These are phyloP conservation scores for Leucopsar rothschildi DNA, from an alignment of 2,113 vertebrate species.

Conservation along the genomic window DNA sequence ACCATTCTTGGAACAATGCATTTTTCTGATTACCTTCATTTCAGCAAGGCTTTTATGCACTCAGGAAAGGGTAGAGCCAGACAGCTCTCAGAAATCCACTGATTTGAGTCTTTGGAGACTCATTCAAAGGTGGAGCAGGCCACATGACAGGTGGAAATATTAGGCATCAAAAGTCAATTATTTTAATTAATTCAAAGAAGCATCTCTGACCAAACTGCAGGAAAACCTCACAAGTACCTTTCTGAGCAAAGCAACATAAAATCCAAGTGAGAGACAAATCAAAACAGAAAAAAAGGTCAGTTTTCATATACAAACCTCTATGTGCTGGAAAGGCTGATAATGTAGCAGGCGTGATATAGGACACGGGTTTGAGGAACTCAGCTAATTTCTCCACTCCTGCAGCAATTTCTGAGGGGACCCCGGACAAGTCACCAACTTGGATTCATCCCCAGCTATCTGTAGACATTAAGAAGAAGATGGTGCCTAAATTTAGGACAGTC, in stretches of 20 bases:
- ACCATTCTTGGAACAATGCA: not conserved
- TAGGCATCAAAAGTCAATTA: not conserved
- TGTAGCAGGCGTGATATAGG: rapidly evolving
- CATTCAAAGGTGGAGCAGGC: not conserved
- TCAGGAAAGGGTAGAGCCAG: not conserved
- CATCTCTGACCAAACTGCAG: not conserved
- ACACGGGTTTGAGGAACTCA: not conserved
- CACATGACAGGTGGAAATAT: not conserved
- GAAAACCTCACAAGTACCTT: not conserved
- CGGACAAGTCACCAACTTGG: not conserved
- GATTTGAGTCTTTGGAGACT: not conserved
- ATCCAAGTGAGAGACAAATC: not conserved
- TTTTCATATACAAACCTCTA: not conserved
- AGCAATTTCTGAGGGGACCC: not conserved
- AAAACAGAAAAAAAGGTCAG: not conserved
- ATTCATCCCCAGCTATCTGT: not conserved
- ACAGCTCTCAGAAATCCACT: not conserved
- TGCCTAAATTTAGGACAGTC: not conserved
- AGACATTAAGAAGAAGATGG: not conserved
- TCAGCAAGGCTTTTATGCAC: not conserved
- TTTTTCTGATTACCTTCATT: not conserved
- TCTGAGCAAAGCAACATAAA: not conserved
- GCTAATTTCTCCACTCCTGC: not conserved
- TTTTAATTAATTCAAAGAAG: not conserved
- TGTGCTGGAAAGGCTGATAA: not conserved